Evolutionary conservation across 2,888 invertebrate species (phyloP).

Genomic region (Hesperia comma): DNA sequence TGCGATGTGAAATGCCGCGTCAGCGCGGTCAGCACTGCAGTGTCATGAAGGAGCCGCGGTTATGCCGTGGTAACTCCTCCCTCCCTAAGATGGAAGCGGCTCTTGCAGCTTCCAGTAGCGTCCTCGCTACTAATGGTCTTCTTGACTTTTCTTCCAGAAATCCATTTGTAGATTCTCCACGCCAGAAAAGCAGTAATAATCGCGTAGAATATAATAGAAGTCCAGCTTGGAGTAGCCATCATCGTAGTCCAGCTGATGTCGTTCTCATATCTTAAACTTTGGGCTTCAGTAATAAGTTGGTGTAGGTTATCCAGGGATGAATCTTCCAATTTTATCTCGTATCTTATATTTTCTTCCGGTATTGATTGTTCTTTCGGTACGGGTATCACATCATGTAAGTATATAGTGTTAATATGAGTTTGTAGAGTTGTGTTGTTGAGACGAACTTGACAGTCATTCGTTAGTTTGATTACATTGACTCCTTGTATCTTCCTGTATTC

Average conservation of each 20-base stretch:
- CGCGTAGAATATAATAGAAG: conserved; percentile 10
- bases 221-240: conserved; percentile 8
- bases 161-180: conserved; percentile 12
- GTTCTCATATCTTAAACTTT: conserved; percentile 10
- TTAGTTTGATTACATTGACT: conserved; percentile 23
- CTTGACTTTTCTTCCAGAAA: background rate
- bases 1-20: background rate
- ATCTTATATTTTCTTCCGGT: conserved; percentile 26
- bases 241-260: conserved; percentile 1
- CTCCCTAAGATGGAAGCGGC: conserved; percentile 24
- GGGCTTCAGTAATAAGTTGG: conserved; percentile 18
- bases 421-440: conserved; percentile 14
- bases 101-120: conserved; percentile 30
- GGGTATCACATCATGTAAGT: conserved; percentile 5
- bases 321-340: conserved; percentile 24
- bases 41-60: background rate
- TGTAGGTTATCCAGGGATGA: conserved; percentile 17
- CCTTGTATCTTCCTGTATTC: conserved; percentile 23
- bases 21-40: background rate
- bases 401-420: conserved; percentile 10
- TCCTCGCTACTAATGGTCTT: conserved; percentile 25
- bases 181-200: background rate
- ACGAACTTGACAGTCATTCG: conserved; percentile 17
- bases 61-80: conserved; percentile 26
- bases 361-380: conserved; percentile 15